Evolutionary conservation across 1,140 invertebrate genomes (phyloP).

Genomic region (Lepidurus apus): DNA sequence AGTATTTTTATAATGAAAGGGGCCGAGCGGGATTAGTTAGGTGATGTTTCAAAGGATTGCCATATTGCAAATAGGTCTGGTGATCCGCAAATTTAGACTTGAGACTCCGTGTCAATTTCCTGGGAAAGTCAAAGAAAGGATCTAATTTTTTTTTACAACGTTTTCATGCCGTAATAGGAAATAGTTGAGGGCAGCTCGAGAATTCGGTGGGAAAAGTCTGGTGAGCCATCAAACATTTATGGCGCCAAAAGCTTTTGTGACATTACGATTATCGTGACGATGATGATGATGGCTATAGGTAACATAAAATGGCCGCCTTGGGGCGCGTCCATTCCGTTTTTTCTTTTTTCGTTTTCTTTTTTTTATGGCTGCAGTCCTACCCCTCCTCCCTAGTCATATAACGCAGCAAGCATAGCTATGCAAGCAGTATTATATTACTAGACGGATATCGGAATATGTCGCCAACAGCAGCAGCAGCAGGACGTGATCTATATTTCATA

Average conservation of each 20-base stretch:
- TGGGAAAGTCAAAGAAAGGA: not conserved
- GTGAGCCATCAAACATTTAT: slow-evolving; percentile 16
- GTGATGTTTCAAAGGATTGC: no score
- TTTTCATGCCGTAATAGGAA: not conserved
- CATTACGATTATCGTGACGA: slow-evolving; percentile 2
- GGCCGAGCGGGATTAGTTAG: no score
- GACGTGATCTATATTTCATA: slow-evolving; percentile 6
- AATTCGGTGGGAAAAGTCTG: not conserved
- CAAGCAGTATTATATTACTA: not conserved
- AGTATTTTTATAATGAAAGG: no score
- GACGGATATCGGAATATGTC: slow-evolving; percentile 10
- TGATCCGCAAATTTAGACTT: no score
- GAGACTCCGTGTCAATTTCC: no score
- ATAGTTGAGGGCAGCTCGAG: not conserved
- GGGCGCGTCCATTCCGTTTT: not conserved
- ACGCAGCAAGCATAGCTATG: not conserved
- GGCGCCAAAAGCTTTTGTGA: slow-evolving; percentile 7
- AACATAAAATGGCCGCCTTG: not conserved
- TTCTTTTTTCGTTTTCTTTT: not conserved
- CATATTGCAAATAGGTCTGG: no score
- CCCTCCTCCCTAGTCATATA: not conserved
- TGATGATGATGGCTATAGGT: not conserved
- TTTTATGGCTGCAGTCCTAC: slow-evolving; percentile 6
- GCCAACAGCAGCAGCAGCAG: not conserved
- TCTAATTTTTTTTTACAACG: not conserved